These are phyloP conservation scores for Forbesichthys agassizii DNA, from an alignment of 2,113 vertebrate species.

Conservation along the genomic window DNA sequence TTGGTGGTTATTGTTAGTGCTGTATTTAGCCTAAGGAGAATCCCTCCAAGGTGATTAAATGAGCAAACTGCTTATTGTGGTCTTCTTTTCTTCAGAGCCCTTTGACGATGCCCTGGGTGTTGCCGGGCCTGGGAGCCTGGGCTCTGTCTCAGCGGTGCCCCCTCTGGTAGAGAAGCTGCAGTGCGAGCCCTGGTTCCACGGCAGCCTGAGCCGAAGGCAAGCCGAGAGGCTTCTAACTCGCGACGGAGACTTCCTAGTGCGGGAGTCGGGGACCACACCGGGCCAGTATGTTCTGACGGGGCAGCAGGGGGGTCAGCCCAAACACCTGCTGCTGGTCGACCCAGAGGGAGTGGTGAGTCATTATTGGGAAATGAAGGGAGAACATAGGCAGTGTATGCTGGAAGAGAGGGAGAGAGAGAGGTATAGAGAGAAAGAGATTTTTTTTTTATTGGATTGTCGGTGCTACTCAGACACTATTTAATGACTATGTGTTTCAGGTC, in stretches of 20 bases:
- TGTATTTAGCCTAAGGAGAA: neutral
- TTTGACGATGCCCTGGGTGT: slow-evolving; percentile 91
- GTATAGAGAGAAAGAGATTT: too few relatives aligned
- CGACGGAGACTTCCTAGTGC: slow-evolving; percentile 94
- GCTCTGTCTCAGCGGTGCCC: slow-evolving; percentile 67
- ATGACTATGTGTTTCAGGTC: slow-evolving; percentile 74
- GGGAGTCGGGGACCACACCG: slow-evolving; percentile 91
- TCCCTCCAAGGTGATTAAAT: neutral
- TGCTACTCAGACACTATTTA: neutral
- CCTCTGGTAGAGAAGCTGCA: slow-evolving; percentile 92
- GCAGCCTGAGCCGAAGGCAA: slow-evolving; percentile 88
- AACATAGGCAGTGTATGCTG: too few relatives aligned
- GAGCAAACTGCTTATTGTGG: neutral
- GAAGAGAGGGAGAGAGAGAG: too few relatives aligned
- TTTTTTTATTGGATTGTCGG: neutral
- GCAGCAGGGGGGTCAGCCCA: slow-evolving; percentile 91
- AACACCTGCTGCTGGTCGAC: slow-evolving; percentile 94
- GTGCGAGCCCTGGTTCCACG: slow-evolving; percentile 92
- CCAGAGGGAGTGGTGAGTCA: slow-evolving; percentile 93
- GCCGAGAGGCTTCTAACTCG: slow-evolving; percentile 87
- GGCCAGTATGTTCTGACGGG: slow-evolving; percentile 97
- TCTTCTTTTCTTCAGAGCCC: slow-evolving; percentile 80
- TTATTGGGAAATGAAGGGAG: too few relatives aligned
- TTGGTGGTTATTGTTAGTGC: too few relatives aligned
- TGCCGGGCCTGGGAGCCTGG: slow-evolving; percentile 45